A percentile compares a stretch with the other conserved stretches of the same genome.
phyloP scores from a whole-genome alignment of 2,888 invertebrate genomes.

The Drosophila neutralis region DNA sequence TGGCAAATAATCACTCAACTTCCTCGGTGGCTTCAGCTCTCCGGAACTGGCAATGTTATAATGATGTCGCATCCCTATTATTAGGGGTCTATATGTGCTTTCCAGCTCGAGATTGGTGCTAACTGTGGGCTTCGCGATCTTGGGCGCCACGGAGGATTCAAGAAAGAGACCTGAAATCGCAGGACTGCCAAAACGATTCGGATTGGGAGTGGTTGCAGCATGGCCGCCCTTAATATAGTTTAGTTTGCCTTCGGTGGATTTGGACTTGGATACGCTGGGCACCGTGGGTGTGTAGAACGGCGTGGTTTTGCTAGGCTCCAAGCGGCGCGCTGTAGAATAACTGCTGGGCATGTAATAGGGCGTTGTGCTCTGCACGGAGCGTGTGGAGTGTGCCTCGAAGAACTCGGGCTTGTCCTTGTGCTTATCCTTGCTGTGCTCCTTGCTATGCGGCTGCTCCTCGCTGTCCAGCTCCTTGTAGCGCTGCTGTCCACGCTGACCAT shows the following conservation, averaged over 20 bases:
- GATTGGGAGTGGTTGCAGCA: conserved; percentile 71
- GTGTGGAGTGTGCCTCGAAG: conserved; percentile 60
- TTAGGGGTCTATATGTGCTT: conserved; percentile 71
- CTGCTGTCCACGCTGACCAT: conserved; percentile 76
- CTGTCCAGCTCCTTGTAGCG: conserved; percentile 73
- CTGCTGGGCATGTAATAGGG: conserved; percentile 73
- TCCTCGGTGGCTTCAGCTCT: conserved; percentile 56
- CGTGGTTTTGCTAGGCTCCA: conserved; percentile 82
- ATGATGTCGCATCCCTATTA: conserved; percentile 78
- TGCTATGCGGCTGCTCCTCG: conserved; percentile 46
- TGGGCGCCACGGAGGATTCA: conserved; percentile 60
- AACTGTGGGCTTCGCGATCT: conserved; percentile 57
- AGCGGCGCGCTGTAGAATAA: conserved; percentile 81
- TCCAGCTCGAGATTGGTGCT: conserved; percentile 50
- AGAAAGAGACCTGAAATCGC: conserved; percentile 58
- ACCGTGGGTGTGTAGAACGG: conserved; percentile 85
- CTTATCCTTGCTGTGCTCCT: conserved; percentile 63
- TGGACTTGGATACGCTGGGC: conserved; percentile 78
- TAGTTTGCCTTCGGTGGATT: conserved; percentile 74
- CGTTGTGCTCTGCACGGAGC: conserved; percentile 67
- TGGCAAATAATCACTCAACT: conserved; percentile 56
- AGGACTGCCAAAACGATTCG: conserved; percentile 70
- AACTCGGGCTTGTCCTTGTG: conserved; percentile 60
- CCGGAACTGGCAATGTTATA: conserved; percentile 69
- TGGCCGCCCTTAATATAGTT: conserved; percentile 71